Conservation (phyloP, 2,797 vertebrate species). For the Sebastes nivosus region DNA sequence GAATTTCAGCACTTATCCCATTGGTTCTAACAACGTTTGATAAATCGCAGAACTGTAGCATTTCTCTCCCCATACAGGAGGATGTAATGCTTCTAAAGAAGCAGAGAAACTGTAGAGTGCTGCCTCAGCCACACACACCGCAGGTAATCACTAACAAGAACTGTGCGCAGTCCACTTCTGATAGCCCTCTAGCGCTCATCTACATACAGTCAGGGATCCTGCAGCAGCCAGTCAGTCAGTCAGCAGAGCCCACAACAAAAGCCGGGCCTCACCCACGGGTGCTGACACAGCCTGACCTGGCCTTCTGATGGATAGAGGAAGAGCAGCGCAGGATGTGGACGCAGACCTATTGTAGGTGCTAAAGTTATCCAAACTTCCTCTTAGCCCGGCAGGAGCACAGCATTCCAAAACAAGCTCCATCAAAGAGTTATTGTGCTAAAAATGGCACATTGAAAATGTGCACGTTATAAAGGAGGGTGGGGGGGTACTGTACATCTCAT, state of each 20-base stretch:
- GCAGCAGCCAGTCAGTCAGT: slow-evolving; percentile 35
- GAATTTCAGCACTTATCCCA: background rate
- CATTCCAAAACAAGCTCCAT: slow-evolving; percentile 42
- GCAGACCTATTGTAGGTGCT: slow-evolving; percentile 47
- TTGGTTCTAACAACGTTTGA: background rate
- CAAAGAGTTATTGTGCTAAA: slow-evolving; percentile 40
- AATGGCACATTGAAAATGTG: background rate
- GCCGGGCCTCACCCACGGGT: slow-evolving; percentile 39
- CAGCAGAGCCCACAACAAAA: slow-evolving; percentile 59
- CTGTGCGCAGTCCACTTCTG: background rate
- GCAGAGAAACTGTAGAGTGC: background rate
- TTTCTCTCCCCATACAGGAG: background rate
- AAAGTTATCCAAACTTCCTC: slow-evolving; percentile 62
- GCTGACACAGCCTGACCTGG: slow-evolving; percentile 68
- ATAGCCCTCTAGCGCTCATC: slow-evolving; percentile 9
- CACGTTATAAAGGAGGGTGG: background rate
- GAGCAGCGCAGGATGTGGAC: slow-evolving; percentile 53
- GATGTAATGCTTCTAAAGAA: background rate
- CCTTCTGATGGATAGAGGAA: slow-evolving; percentile 40
- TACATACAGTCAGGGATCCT: slow-evolving; percentile 36
- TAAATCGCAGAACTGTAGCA: background rate
- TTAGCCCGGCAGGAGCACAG: background rate
- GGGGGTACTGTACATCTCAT: background rate
- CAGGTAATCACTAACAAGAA: background rate
- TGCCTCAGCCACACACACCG: background rate